Conservation (phyloP, 1,140 invertebrate genomes). For the Solenopsis invicta region DNA sequence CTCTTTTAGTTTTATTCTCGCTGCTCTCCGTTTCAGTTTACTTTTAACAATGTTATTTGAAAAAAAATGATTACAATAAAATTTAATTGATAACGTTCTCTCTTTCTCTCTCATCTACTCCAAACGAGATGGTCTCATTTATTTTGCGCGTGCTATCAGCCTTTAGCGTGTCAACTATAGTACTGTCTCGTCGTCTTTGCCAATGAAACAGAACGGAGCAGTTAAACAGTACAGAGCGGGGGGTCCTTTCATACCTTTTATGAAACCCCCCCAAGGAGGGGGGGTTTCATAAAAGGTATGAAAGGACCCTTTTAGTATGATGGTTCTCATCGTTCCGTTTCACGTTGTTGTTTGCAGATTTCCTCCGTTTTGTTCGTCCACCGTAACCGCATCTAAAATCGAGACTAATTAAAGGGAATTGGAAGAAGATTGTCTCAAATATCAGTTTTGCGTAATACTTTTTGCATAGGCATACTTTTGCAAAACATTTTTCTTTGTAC, state of each 20-base stretch:
- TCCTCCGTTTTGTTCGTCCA: conserved; percentile 8
- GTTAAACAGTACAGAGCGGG: conserved; percentile 43
- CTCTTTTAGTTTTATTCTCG: background rate
- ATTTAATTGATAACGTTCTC: background rate
- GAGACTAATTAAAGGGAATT: background rate
- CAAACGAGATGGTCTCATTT: conserved; percentile 49
- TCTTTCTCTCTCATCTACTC: background rate
- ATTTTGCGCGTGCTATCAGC: conserved; percentile 49
- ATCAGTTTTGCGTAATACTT: background rate
- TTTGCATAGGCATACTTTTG: background rate
- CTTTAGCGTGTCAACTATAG: conserved; percentile 61
- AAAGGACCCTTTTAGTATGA: conserved; percentile 29
- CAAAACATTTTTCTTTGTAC: background rate
- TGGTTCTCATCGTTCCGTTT: background rate
- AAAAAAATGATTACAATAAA: background rate
- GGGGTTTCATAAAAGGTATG: conserved; percentile 46
- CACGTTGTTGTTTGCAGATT: conserved; percentile 30
- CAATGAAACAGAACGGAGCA: conserved; percentile 45
- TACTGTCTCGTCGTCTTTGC: conserved; percentile 17
- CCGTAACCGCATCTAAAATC: background rate
- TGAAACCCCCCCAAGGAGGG: too few relatives aligned
- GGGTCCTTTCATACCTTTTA: too few relatives aligned
- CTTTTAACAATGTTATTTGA: conserved; percentile 6
- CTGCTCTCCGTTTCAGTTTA: background rate
- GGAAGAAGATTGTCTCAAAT: background rate